These are phyloP conservation scores for Ardeotis arabs DNA, from an alignment of 2,113 vertebrate species.

Conservation along the genomic window DNA sequence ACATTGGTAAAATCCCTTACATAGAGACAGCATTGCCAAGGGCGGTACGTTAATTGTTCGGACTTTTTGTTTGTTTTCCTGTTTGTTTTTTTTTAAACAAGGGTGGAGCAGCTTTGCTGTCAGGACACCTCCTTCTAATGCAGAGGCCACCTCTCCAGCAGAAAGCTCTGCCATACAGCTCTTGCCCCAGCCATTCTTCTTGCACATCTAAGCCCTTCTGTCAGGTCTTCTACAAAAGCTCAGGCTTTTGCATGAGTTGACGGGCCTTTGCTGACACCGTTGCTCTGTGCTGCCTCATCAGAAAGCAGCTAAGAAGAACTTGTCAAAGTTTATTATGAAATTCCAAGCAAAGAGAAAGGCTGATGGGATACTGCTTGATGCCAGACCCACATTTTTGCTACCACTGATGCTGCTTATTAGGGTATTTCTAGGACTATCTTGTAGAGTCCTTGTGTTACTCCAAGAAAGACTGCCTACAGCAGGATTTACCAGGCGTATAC, in stretches of 20 bases:
- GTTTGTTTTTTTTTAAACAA: background rate
- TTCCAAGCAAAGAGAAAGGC: background rate
- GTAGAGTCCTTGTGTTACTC: background rate
- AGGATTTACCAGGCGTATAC: background rate
- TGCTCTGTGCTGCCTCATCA: background rate
- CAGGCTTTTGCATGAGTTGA: background rate
- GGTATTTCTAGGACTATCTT: background rate
- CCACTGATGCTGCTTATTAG: background rate
- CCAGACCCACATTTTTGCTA: background rate
- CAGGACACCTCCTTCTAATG: background rate
- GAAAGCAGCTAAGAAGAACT: background rate
- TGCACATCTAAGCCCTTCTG: background rate
- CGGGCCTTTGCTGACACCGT: slow-evolving; percentile 1
- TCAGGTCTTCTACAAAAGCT: background rate
- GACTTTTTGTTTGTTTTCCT: background rate
- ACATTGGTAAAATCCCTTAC: background rate
- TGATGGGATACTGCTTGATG: background rate
- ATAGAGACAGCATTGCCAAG: background rate
- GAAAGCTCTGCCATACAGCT: background rate
- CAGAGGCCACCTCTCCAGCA: background rate
- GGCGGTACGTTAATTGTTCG: background rate
- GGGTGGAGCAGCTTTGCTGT: background rate
- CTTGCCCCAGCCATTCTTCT: background rate
- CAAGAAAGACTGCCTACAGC: background rate
- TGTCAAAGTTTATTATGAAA: slow-evolving; percentile 39